phyloP scores from a whole-genome alignment of 1,140 invertebrate genomes.

The Carcinoscorpius rotundicauda region DNA sequence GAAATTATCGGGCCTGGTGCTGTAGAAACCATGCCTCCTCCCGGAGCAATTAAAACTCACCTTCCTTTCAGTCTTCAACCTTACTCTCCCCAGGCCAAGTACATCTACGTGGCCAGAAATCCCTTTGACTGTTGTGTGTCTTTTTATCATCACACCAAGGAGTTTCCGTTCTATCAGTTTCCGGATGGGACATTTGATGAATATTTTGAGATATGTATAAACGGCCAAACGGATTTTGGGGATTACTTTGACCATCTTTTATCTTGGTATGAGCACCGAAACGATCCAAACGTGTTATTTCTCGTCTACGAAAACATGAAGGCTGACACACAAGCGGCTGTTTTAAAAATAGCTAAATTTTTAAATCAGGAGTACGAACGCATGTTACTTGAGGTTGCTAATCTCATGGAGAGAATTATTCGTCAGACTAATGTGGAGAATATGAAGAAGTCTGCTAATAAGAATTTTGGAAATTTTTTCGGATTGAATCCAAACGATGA shows the following conservation, averaged over 20 bases:
- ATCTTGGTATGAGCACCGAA: not conserved
- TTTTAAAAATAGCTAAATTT: no score
- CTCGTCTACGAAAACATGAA: no score
- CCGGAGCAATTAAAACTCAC: constrained; percentile 46
- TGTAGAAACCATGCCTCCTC: not conserved
- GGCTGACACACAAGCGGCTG: no score
- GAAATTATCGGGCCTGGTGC: constrained; percentile 8
- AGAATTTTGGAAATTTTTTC: no score
- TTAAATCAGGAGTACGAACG: no score
- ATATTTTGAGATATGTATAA: not conserved
- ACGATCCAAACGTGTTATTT: no score
- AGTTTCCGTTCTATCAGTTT: not conserved
- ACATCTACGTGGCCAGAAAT: constrained; percentile 60
- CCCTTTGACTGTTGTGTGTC: constrained; percentile 76
- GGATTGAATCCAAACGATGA: no score
- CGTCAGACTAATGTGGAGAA: no score
- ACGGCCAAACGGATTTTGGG: not conserved
- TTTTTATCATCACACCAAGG: constrained; percentile 59
- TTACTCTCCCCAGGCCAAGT: constrained; percentile 2
- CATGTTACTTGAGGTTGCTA: no score
- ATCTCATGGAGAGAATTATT: no score
- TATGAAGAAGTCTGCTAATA: no score
- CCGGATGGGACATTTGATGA: not conserved
- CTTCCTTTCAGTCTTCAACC: constrained; percentile 57
- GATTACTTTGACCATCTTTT: constrained; percentile 1